Evolutionary conservation across 64 coral and sea anemone species (phyloP).

Genomic region (Porites lutea): DNA sequence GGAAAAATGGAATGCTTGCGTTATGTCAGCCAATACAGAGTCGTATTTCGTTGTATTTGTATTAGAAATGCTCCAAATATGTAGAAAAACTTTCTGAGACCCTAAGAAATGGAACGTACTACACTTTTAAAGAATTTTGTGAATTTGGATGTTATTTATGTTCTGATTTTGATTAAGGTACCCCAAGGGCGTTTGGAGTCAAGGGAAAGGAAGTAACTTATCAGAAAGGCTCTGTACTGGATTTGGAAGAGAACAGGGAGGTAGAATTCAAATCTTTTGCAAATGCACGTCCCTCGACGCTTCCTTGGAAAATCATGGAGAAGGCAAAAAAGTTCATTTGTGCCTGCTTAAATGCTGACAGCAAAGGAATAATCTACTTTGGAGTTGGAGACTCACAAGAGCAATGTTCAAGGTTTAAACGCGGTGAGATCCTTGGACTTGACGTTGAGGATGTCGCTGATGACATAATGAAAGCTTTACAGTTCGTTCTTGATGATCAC

Average conservation of each 20-base stretch:
- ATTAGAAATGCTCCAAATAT: no score
- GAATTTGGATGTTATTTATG: background rate
- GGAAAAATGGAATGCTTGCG: no score
- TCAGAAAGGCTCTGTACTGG: constrained; percentile 14
- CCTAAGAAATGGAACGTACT: no score
- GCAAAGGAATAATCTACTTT: constrained; percentile 61
- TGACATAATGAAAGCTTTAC: constrained; percentile 47
- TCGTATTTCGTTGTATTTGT: no score
- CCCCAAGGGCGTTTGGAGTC: constrained; percentile 34
- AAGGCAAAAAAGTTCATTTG: constrained; percentile 63
- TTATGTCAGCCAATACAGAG: no score
- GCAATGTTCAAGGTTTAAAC: constrained; percentile 21
- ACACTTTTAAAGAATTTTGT: background rate
- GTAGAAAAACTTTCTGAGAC: no score
- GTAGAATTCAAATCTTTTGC: constrained; percentile 58
- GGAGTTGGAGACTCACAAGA: constrained; percentile 53
- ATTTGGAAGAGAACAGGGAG: constrained; percentile 45
- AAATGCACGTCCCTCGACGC: background rate
- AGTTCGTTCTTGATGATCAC: constrained; percentile 51
- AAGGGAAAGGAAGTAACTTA: constrained; percentile 37
- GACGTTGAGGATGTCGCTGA: constrained; percentile 15
- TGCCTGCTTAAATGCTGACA: constrained; percentile 53
- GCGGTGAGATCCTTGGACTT: constrained; percentile 11
- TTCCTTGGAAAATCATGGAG: constrained; percentile 71
- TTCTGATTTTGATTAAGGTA: constrained; percentile 9